phyloP scores from a whole-genome alignment of 2,888 invertebrate species.

The Sinopyrophorus schimmeli region DNA sequence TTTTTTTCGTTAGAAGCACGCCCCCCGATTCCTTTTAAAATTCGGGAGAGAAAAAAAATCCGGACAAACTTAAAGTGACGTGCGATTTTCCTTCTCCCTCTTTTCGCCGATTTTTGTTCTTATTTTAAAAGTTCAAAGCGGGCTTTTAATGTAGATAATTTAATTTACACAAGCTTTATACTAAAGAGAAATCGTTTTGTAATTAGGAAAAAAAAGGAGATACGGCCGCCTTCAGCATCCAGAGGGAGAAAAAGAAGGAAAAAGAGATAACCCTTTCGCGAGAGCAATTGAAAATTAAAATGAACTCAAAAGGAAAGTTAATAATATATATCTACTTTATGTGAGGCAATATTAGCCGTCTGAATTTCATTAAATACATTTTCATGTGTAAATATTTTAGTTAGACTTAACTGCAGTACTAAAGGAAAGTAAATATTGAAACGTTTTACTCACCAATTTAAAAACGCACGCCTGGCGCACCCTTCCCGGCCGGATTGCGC shows the following conservation, averaged over 20 bases:
- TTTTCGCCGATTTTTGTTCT: too few species aligned
- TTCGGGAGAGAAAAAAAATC: not conserved
- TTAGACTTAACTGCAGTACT: slow-evolving; percentile 43
- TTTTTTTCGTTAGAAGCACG: not conserved
- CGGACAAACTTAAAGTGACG: slow-evolving; percentile 3
- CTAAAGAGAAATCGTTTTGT: slow-evolving; percentile 17
- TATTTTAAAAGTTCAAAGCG: slow-evolving; percentile 10
- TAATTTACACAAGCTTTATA: slow-evolving; percentile 22
- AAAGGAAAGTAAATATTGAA: slow-evolving; percentile 44
- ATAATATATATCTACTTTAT: slow-evolving; percentile 43
- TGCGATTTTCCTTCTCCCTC: slow-evolving; percentile 1
- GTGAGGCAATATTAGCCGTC: slow-evolving; percentile 46
- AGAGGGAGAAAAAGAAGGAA: slow-evolving; percentile 9
- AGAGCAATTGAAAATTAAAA: slow-evolving; percentile 30
- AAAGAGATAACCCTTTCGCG: slow-evolving; percentile 19
- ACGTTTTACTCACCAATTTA: slow-evolving; percentile 45
- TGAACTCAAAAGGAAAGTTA: slow-evolving; percentile 40
- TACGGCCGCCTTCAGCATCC: slow-evolving; percentile 12
- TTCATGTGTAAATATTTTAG: slow-evolving; percentile 49
- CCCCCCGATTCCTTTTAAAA: too few species aligned
- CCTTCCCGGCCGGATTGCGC: slow-evolving; percentile 21
- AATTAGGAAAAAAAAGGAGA: slow-evolving; percentile 24
- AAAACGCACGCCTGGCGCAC: slow-evolving; percentile 38
- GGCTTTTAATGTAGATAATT: slow-evolving; percentile 21
- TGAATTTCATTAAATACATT: slow-evolving; percentile 51